Conservation (phyloP, 2,888 invertebrate species). For the Oasisia sp. region DNA sequence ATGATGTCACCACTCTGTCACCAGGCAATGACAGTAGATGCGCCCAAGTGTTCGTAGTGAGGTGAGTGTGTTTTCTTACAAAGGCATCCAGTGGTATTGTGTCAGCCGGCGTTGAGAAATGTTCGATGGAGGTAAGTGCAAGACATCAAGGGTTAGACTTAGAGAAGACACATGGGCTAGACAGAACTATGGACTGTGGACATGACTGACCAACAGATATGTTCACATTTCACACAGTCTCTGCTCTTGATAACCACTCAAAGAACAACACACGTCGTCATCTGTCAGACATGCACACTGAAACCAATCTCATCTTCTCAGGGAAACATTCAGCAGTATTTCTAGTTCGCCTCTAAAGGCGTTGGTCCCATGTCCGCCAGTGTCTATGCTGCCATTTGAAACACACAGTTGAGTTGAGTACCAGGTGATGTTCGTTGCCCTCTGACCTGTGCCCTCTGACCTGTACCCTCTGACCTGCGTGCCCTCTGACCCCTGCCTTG, state of each 20-base stretch:
- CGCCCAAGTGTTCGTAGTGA: neutral
- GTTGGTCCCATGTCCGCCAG: neutral
- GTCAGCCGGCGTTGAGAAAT: neutral
- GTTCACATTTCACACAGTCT: neutral
- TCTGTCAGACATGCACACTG: neutral
- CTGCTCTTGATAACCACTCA: neutral
- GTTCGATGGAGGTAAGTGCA: neutral
- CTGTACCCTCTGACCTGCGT: neutral
- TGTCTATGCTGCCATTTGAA: neutral
- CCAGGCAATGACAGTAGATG: neutral
- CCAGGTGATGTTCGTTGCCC: no score
- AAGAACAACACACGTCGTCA: neutral
- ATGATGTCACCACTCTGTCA: neutral
- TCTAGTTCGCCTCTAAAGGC: neutral
- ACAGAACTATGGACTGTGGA: neutral
- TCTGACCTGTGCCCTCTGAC: neutral
- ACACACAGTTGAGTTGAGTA: neutral
- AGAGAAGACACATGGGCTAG: neutral
- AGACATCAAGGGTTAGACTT: neutral
- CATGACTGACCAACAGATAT: neutral
- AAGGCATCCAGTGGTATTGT: neutral
- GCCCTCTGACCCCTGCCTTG: neutral
- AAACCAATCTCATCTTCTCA: neutral
- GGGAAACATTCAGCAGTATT: neutral
- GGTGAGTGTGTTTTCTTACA: neutral